These are phyloP conservation scores for Leptinotarsa juncta DNA, from an alignment of 2,888 invertebrate species.

Conservation along the genomic window DNA sequence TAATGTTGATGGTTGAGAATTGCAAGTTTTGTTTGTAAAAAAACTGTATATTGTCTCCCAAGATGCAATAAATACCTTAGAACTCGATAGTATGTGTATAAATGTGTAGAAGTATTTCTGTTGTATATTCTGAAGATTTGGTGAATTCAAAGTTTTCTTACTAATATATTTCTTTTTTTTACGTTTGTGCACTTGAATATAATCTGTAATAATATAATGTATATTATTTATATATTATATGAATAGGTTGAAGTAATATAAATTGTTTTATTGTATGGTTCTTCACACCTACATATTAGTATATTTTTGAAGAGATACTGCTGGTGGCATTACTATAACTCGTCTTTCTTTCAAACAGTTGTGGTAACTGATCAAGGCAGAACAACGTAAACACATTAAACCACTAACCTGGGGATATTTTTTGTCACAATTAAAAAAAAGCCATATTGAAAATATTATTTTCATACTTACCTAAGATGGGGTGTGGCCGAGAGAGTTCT, in stretches of 20 bases:
- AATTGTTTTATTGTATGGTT: constrained; percentile 18
- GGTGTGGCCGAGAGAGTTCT: too few species aligned
- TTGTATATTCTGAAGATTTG: constrained; percentile 36
- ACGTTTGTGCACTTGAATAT: constrained; percentile 52
- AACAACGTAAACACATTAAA: too few species aligned
- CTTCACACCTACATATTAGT: neutral
- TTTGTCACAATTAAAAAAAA: too few species aligned
- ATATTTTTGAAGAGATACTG: too few species aligned
- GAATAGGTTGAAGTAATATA: constrained; percentile 52
- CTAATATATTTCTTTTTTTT: constrained; percentile 49
- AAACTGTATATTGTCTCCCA: constrained; percentile 25
- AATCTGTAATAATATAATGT: constrained; percentile 57
- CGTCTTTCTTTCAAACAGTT: too few species aligned
- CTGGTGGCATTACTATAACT: neutral
- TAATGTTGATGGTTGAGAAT: neutral
- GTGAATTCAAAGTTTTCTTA: constrained; percentile 34
- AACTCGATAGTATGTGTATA: constrained; percentile 45
- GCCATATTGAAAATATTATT: too few species aligned
- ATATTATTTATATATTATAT: constrained; percentile 59
- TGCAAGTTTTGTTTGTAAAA: neutral
- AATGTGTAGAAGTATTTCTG: constrained; percentile 50
- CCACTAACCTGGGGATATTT: too few species aligned
- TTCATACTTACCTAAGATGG: too few species aligned
- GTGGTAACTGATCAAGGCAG: too few species aligned
- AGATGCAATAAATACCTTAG: constrained; percentile 38